Evolutionary conservation across 2,797 vertebrate genomes (phyloP).

Genomic region (Micromesistius poutassou): DNA sequence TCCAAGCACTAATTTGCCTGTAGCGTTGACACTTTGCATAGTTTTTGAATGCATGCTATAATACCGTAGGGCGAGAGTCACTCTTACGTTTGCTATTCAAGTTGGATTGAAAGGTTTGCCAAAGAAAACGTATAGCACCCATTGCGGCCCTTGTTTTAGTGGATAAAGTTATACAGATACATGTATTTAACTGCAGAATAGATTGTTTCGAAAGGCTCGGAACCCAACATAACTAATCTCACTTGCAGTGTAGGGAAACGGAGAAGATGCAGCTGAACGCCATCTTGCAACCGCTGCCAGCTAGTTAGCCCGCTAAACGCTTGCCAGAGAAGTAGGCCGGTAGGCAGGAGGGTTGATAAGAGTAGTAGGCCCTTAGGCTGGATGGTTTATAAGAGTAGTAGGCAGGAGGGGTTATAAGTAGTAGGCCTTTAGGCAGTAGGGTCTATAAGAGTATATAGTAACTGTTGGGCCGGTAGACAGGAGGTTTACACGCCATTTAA

Average conservation of each 20-base stretch:
- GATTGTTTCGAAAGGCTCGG: background rate
- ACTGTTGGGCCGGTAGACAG: constrained; percentile 54
- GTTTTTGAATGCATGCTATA: background rate
- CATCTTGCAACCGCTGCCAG: constrained; percentile 81
- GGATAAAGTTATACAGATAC: background rate
- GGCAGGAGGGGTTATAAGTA: background rate
- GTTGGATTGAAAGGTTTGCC: background rate
- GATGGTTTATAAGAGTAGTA: too few relatives aligned
- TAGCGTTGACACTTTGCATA: background rate
- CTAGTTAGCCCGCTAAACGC: constrained; percentile 44
- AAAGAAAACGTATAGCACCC: background rate
- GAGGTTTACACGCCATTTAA: constrained; percentile 15
- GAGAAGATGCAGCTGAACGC: constrained; percentile 79
- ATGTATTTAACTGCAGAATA: background rate
- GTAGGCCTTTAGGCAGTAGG: constrained; percentile 32
- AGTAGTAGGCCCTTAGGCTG: too few relatives aligned
- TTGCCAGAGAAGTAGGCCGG: constrained; percentile 52
- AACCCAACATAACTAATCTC: constrained; percentile 37
- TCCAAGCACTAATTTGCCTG: constrained; percentile 54
- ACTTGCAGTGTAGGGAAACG: constrained; percentile 51
- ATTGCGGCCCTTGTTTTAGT: background rate
- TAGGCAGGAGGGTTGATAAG: constrained; percentile 38
- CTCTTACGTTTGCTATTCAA: constrained; percentile 2
- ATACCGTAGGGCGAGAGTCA: background rate
- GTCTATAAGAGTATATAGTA: too few relatives aligned